Base-by-base conservation (phyloP, 2,797 vertebrate species). In the Hyperoplus immaculatus region DNA sequence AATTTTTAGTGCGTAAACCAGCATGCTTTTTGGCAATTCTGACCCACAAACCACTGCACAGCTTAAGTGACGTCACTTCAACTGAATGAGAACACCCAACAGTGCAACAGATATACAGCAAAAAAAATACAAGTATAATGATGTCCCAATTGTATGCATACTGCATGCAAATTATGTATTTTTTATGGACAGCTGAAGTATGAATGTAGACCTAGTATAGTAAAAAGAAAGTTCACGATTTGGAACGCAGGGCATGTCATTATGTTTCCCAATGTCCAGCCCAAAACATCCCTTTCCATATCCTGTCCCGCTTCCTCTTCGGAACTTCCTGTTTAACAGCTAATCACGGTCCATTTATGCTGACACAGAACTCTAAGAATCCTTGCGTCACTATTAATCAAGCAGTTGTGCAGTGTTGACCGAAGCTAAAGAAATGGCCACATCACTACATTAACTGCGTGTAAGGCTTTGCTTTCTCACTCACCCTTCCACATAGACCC, bases 401-500 rank as follows among this genome's bases (percentile, higher is more conserved):
- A 49, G 4, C 49, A 16, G 18, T 15, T 39, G 12, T 51, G 47
- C 64, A 66, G 8, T 3, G 8, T 41, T 6, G 42, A 18, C 15
- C 51, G 3, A 50, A 42, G 6, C 15, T 0, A 59, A 11, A 29
- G 12, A 55, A 57, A 39, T 9, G 13, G 0, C 9, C 36, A 1
- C 6, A n/a, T 15, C 16, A 15, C 36, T n/a, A 3, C 3, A 5
- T 3, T 1, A 14, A 29, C 8, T 38, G 8, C 61, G 29, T 39
- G 46, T 12, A 45, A 43, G 0, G 12, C n/a, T 8, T 10, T 21
- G 3, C 13, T 16, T 14, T 9, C 9, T 57, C 42, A 64, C 97
- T 95, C 94, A 99, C 98, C 97, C 96, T 91, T 97, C 95, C 80
- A 98, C 93, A 70, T 94, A 98, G 51, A 98, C 86, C 16, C 95